phyloP scores from a whole-genome alignment of 2,113 vertebrate species.

The Mungos mungo region DNA sequence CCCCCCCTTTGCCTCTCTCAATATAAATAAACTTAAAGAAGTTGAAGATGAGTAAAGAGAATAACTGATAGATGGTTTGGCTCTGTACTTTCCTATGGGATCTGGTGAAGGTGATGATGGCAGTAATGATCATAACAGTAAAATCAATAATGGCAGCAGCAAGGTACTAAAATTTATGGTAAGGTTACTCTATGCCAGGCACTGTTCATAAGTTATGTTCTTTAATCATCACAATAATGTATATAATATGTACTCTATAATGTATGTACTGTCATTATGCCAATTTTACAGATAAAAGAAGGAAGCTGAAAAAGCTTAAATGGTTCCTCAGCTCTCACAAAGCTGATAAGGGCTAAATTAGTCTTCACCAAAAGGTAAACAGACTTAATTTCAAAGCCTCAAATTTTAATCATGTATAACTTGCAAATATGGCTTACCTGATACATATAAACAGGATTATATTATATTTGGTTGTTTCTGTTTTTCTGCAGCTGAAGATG shows the following conservation, averaged over 20 bases:
- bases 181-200: neutral
- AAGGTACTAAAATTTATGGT: neutral
- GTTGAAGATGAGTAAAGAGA: neutral
- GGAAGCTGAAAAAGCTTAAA: neutral
- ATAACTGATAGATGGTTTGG: neutral
- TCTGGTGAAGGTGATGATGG: neutral
- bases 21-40: neutral
- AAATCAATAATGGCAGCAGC: neutral
- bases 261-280: neutral
- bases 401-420: neutral
- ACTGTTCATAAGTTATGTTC: neutral
- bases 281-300: neutral
- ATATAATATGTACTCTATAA: neutral
- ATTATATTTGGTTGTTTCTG: neutral
- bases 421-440: neutral
- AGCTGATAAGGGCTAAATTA: neutral
- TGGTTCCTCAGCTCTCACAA: neutral
- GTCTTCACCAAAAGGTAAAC: neutral
- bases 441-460: neutral
- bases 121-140: neutral
- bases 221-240: neutral
- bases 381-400: neutral
- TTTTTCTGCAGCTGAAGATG: neutral
- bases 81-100: neutral
- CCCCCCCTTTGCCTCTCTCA: no score